Conservation (phyloP, 2,113 vertebrate genomes). For the Puffinus mauretanicus region DNA sequence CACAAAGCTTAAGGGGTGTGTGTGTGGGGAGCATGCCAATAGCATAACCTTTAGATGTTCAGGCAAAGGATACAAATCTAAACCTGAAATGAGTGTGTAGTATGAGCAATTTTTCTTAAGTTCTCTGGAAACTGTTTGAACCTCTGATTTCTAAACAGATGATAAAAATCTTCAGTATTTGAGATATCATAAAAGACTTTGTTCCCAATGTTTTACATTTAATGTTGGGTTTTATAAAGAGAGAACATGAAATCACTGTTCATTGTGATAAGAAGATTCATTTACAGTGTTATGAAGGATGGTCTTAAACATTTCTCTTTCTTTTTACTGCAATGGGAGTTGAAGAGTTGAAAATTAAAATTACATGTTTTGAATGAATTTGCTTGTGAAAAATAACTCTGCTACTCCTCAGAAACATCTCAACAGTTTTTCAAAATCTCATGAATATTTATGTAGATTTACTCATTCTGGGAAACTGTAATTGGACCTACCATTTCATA, state of each 20-base stretch:
- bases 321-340: not conserved
- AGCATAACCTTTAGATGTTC: not conserved
- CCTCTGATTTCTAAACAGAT: not conserved
- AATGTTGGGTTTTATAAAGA: not conserved
- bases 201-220: too few species aligned
- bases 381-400: constrained; percentile 31
- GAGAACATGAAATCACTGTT: not conserved
- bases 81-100: not conserved
- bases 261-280: constrained; percentile 19
- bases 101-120: not conserved
- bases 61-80: not conserved
- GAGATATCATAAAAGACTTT: not conserved
- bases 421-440: constrained; percentile 35
- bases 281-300: constrained; percentile 33
- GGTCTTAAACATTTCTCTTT: not conserved
- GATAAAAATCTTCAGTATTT: not conserved
- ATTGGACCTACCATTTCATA: constrained; percentile 22
- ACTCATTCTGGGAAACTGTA: constrained; percentile 29
- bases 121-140: not conserved
- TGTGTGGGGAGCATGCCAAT: not conserved
- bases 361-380: constrained; percentile 46
- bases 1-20: not conserved
- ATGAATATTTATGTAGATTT: constrained; percentile 58
- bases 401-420: constrained; percentile 8
- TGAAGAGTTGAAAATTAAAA: constrained; percentile 52